These are phyloP conservation scores for Ernsta delagoae DNA, from an alignment of 2,888 invertebrate genomes.

Conservation along the genomic window DNA sequence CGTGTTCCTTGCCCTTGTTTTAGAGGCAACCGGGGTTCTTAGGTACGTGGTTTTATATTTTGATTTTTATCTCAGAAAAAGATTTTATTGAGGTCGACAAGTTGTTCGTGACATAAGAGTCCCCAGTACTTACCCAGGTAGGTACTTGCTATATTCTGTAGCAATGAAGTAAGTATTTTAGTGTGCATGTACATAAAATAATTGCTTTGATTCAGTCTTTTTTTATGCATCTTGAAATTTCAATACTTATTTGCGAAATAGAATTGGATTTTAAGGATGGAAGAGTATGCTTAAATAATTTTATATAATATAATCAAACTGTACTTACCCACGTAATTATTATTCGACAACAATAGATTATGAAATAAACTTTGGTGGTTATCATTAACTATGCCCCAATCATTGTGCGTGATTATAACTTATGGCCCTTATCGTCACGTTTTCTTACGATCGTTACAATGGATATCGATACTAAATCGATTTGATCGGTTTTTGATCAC, in stretches of 20 bases:
- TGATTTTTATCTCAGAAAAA: constrained; percentile 4
- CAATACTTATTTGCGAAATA: too few species aligned
- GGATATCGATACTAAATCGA: constrained; percentile 34
- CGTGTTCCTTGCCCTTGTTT: constrained; percentile 9
- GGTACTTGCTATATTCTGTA: too few species aligned
- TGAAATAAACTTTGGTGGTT: constrained; percentile 33
- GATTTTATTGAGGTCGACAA: constrained; percentile 10
- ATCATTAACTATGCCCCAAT: constrained; percentile 35
- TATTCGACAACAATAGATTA: constrained; percentile 21
- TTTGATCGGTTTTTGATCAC: constrained; percentile 47
- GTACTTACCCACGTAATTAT: neutral
- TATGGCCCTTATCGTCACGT: constrained; percentile 57
- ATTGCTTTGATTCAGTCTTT: too few species aligned
- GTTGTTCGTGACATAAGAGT: neutral
- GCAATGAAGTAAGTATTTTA: too few species aligned
- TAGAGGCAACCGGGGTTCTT: neutral
- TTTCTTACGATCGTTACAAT: constrained; percentile 47
- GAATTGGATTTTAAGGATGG: too few species aligned
- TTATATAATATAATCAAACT: too few species aligned
- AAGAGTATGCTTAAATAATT: too few species aligned
- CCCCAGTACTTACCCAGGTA: too few species aligned
- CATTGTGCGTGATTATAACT: constrained; percentile 50
- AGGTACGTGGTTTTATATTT: neutral
- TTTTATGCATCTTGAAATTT: too few species aligned
- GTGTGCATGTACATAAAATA: too few species aligned